A percentile compares a stretch with the other conserved stretches of the same genome.
Evolutionary conservation across 1,140 invertebrate genomes (phyloP).

Genomic region (Chymomyza costata): DNA sequence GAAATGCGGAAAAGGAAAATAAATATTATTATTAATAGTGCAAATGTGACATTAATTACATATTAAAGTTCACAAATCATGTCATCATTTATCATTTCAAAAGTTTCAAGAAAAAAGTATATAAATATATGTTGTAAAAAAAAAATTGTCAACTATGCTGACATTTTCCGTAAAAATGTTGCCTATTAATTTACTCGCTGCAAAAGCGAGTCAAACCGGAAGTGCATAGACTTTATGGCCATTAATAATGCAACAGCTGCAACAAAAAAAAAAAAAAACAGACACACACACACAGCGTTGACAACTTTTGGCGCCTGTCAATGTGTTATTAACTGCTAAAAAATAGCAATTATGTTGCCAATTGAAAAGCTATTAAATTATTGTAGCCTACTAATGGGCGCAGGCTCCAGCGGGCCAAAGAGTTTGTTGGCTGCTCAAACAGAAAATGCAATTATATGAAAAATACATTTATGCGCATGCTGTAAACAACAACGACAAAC

Average conservation of each 20-base stretch:
- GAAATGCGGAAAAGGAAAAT: slow-evolving; percentile 54
- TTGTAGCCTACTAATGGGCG: slow-evolving; percentile 39
- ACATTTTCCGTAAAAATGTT: slow-evolving; percentile 52
- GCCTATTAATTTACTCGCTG: slow-evolving; percentile 41
- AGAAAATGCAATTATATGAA: slow-evolving; percentile 63
- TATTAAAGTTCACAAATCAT: slow-evolving; percentile 15
- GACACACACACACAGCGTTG: too few species aligned
- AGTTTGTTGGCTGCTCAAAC: slow-evolving; percentile 1
- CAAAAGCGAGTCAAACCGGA: slow-evolving; percentile 29
- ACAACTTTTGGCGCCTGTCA: slow-evolving; percentile 40
- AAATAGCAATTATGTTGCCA: slow-evolving; percentile 60
- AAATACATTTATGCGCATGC: slow-evolving; percentile 64
- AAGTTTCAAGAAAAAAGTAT: slow-evolving; percentile 21
- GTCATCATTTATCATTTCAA: slow-evolving; percentile 66
- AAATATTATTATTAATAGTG: slow-evolving; percentile 64
- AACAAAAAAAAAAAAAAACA: too few species aligned
- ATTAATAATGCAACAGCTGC: slow-evolving; percentile 73
- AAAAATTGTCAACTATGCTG: slow-evolving; percentile 28
- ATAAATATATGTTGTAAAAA: too few species aligned
- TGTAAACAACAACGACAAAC: slow-evolving; percentile 27
- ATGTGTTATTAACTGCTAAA: slow-evolving; percentile 68
- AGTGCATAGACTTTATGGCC: slow-evolving; percentile 30
- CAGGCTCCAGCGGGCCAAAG: neutral
- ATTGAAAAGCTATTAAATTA: slow-evolving; percentile 61
- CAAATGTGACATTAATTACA: slow-evolving; percentile 49